A percentile compares a stretch with the other conserved stretches of the same genome.
phyloP scores from a whole-genome alignment of 2,113 vertebrate species.

The Neofelis nebulosa region DNA sequence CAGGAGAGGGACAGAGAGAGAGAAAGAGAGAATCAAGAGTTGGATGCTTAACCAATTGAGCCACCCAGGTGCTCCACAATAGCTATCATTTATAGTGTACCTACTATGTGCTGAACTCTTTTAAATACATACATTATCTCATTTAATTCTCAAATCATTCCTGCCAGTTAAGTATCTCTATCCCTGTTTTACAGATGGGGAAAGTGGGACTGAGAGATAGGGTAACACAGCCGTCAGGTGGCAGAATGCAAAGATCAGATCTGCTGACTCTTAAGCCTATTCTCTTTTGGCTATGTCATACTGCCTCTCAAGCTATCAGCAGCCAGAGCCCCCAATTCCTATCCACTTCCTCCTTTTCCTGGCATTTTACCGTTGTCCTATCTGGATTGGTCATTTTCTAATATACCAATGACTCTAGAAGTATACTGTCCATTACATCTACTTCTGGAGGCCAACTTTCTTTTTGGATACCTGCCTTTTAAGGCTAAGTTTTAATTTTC shows the following conservation, averaged over 20 bases:
- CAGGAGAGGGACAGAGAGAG: too few relatives aligned
- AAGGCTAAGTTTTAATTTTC: constrained; percentile 15
- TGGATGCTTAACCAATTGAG: too few relatives aligned
- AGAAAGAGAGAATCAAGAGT: too few relatives aligned
- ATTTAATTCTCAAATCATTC: background rate
- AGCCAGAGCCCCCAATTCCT: background rate
- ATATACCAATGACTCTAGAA: background rate
- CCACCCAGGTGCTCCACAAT: background rate
- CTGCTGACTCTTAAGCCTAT: background rate
- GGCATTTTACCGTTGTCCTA: background rate
- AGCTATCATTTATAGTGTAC: background rate
- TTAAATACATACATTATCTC: background rate
- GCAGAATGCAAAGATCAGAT: background rate
- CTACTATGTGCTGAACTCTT: background rate
- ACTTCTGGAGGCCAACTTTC: background rate
- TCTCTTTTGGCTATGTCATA: background rate
- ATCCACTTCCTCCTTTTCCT: background rate
- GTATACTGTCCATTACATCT: background rate
- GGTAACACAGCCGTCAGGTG: background rate
- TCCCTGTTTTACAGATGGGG: background rate
- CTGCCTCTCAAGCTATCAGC: background rate
- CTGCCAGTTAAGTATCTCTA: background rate
- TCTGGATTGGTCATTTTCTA: background rate
- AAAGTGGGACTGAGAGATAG: background rate
- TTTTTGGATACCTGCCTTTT: background rate